Conservation (phyloP, 2,888 invertebrate species). For the Cephus nigrinus region DNA sequence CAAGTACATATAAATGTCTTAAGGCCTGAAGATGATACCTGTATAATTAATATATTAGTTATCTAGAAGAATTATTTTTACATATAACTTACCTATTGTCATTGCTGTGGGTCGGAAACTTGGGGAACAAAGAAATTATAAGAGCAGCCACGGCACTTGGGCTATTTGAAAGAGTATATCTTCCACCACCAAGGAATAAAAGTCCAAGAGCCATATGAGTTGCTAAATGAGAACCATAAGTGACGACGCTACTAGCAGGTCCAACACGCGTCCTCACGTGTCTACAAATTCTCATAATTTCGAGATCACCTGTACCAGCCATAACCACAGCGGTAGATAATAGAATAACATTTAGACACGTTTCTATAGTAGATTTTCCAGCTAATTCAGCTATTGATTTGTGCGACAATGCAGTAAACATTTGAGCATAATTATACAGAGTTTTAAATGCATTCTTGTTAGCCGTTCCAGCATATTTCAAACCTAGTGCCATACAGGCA, state of each 20-base stretch:
- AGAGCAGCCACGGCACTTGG: slow-evolving; percentile 90
- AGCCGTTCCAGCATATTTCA: slow-evolving; percentile 94
- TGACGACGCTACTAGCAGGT: slow-evolving; percentile 75
- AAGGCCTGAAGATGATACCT: slow-evolving; percentile 98
- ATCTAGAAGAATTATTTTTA: slow-evolving; percentile 2
- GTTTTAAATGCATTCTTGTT: slow-evolving; percentile 84
- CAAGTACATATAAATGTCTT: slow-evolving; percentile 94
- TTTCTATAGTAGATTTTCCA: slow-evolving; percentile 90
- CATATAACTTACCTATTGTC: slow-evolving; percentile 82
- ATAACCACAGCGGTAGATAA: slow-evolving; percentile 90
- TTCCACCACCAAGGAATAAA: slow-evolving; percentile 92
- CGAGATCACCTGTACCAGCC: slow-evolving; percentile 93
- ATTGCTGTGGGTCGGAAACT: slow-evolving; percentile 95
- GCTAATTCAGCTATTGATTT: slow-evolving; percentile 86
- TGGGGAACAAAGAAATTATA: slow-evolving; percentile 94
- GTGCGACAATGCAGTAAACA: slow-evolving; percentile 76
- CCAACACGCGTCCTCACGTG: slow-evolving; percentile 86
- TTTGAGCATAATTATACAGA: slow-evolving; percentile 78
- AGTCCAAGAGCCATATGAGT: slow-evolving; percentile 96
- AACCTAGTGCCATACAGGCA: slow-evolving; percentile 91
- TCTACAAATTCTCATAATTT: slow-evolving; percentile 84
- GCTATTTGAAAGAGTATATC: slow-evolving; percentile 84
- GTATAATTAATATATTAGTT: slow-evolving; percentile 29
- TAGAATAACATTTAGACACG: slow-evolving; percentile 85
- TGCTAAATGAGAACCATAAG: slow-evolving; percentile 93